Percentiles rank a stretch among this genome's conserved stretches.
Evolutionary conservation across 1,140 invertebrate species (phyloP).

Genomic region (Bombus balteatus): DNA sequence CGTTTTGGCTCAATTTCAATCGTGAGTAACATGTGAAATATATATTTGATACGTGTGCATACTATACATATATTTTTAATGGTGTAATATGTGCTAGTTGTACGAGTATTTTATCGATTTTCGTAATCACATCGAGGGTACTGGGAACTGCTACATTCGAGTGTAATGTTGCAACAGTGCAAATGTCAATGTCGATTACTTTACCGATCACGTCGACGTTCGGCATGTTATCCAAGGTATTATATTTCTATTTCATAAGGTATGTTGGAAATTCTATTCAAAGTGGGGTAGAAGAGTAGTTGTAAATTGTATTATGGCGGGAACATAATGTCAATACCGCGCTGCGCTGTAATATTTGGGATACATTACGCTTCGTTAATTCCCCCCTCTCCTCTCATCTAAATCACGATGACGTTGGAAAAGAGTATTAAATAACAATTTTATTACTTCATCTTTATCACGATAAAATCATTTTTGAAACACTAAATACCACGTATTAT

Average conservation of each 20-base stretch:
- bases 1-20: no score
- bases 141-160: neutral
- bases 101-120: neutral
- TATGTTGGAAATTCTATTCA: neutral
- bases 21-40: neutral
- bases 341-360: neutral
- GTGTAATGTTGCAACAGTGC: neutral
- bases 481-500: neutral
- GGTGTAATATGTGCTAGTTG: no score
- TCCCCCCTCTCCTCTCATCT: no score
- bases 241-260: neutral
- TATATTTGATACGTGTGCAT: neutral
- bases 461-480: neutral
- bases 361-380: neutral
- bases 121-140: no score
- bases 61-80: neutral
- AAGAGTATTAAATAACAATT: neutral
- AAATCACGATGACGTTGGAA: neutral
- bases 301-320: neutral
- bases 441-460: neutral
- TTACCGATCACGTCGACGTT: neutral
- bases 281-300: neutral
- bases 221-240: neutral
- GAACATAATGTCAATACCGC: neutral
- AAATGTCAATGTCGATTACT: constrained; percentile 4